A percentile compares a stretch with the other conserved stretches of the same genome.
Conservation (phyloP, 2,113 vertebrate genomes). For the Rhodinocichla rosea region DNA sequence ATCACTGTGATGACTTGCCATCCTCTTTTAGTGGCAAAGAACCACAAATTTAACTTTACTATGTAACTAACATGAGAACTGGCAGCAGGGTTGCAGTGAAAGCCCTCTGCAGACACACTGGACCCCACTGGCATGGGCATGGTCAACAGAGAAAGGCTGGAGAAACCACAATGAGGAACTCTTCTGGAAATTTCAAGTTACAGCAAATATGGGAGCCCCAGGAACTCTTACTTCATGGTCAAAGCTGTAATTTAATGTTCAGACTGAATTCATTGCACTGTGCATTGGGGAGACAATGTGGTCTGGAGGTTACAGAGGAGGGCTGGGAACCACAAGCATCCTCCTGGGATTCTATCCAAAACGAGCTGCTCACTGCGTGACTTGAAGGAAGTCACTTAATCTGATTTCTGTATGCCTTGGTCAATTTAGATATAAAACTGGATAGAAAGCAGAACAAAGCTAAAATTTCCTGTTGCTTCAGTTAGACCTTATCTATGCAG, state of each 20-base stretch:
- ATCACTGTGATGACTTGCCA: background rate
- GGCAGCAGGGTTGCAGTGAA: background rate
- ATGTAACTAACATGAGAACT: background rate
- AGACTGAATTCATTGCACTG: slow-evolving; percentile 12
- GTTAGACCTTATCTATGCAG: background rate
- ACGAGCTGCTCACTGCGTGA: background rate
- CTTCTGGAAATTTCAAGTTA: slow-evolving; percentile 7
- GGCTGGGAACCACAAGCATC: slow-evolving; percentile 63
- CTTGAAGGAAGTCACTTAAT: slow-evolving; percentile 46
- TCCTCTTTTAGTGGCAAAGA: background rate
- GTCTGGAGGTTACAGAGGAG: slow-evolving; percentile 60
- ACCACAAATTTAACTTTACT: background rate
- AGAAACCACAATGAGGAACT: background rate
- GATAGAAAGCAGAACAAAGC: slow-evolving; percentile 30
- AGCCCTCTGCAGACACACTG: background rate
- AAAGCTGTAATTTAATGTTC: slow-evolving; percentile 48
- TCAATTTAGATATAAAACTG: slow-evolving; percentile 40
- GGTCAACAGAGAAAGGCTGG: background rate
- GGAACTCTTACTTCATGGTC: background rate
- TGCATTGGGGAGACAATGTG: slow-evolving; percentile 24
- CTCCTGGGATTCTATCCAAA: slow-evolving; percentile 27
- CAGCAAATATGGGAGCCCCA: slow-evolving; percentile 1
- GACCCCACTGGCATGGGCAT: background rate
- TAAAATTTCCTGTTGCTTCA: background rate
- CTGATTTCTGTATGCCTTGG: slow-evolving; percentile 40